Percentiles rank a stretch among this genome's conserved stretches.
Conservation (phyloP, 2,888 invertebrate genomes). For the Drosophila mulleri region DNA sequence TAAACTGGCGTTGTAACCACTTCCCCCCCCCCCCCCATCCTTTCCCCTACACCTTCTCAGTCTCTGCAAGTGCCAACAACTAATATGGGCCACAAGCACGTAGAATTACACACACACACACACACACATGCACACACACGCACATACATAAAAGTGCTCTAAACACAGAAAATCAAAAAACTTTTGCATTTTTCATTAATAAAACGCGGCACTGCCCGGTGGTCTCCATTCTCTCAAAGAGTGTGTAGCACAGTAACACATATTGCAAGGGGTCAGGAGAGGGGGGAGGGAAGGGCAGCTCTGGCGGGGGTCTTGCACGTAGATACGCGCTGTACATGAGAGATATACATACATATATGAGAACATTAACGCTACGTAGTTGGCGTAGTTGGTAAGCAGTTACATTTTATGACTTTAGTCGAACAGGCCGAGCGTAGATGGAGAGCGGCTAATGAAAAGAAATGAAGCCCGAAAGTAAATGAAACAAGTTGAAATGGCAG, state of each 20-base stretch:
- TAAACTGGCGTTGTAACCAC: slow-evolving; percentile 41
- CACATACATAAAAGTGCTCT: slow-evolving; percentile 25
- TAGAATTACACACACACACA: slow-evolving; percentile 29
- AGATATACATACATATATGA: slow-evolving; percentile 75
- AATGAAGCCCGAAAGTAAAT: slow-evolving; percentile 69
- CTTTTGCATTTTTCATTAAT: slow-evolving; percentile 77
- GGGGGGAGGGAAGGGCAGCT: slow-evolving; percentile 12
- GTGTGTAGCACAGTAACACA: slow-evolving; percentile 63
- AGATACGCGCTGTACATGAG: slow-evolving; percentile 37
- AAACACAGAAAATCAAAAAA: slow-evolving; percentile 32
- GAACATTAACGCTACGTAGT: slow-evolving; percentile 63
- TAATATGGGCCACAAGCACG: slow-evolving; percentile 69
- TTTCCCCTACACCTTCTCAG: neutral
- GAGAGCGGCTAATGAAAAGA: slow-evolving; percentile 74
- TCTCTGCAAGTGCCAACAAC: slow-evolving; percentile 21
- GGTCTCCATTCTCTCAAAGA: slow-evolving; percentile 15
- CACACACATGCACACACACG: slow-evolving; percentile 8
- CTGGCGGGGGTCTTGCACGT: slow-evolving; percentile 24
- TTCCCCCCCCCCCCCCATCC: no score
- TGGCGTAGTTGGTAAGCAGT: slow-evolving; percentile 65
- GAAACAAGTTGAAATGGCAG: slow-evolving; percentile 65
- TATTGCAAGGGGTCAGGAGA: slow-evolving; percentile 37
- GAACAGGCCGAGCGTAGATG: slow-evolving; percentile 56
- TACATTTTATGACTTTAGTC: slow-evolving; percentile 74
- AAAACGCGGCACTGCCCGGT: slow-evolving; percentile 59